These are phyloP conservation scores for Ptiloglossa arizonensis DNA, from an alignment of 1,140 invertebrate species.

Conservation along the genomic window DNA sequence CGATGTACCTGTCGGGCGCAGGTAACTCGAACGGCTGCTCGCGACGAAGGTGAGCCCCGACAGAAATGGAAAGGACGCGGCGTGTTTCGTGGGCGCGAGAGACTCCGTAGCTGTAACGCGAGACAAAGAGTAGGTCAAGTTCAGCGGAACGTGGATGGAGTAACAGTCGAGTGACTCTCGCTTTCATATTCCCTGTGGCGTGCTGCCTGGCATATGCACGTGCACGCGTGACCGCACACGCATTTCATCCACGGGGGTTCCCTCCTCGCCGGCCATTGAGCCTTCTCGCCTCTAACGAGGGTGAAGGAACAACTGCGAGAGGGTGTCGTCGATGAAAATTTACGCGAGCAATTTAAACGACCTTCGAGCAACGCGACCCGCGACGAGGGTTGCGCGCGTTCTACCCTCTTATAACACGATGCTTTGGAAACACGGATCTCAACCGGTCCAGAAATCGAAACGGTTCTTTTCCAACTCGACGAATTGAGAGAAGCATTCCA, in stretches of 20 bases:
- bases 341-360: no score
- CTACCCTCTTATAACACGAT: no score
- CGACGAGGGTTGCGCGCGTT: no score
- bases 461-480: no score
- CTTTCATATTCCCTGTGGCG: conserved; percentile 63
- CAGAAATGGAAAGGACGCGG: conserved; percentile 17
- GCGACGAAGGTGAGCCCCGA: conserved; percentile 26
- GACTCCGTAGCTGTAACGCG: conserved; percentile 14
- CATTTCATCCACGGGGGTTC: neutral
- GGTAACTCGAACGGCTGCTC: conserved; percentile 42
- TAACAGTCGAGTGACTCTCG: conserved; percentile 62
- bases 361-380: no score
- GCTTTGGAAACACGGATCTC: no score
- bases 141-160: conserved; percentile 65
- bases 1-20: conserved; percentile 41
- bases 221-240: conserved; percentile 40
- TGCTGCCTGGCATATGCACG: conserved; percentile 44
- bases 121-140: conserved; percentile 71
- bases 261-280: neutral
- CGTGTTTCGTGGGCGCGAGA: conserved; percentile 13
- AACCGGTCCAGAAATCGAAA: no score
- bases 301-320: no score
- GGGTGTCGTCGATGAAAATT: no score
- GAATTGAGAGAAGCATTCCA: no score
- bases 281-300: neutral